A percentile compares a stretch with the other conserved stretches of the same genome.
Evolutionary conservation across 2,797 vertebrate species (phyloP).

Genomic region (Falco columbarius): DNA sequence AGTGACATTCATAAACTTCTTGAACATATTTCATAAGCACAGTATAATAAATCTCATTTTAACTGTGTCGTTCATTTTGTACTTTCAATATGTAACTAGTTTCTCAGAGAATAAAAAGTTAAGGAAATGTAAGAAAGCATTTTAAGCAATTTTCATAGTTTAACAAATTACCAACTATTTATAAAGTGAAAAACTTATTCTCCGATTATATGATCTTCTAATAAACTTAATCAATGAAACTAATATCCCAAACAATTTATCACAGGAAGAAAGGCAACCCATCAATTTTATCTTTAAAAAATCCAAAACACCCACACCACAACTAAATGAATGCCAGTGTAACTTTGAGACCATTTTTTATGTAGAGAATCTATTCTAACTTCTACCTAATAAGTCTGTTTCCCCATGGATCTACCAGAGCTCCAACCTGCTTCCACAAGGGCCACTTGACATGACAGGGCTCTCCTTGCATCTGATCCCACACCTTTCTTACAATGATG

Average conservation of each 20-base stretch:
- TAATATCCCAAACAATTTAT: neutral
- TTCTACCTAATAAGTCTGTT: neutral
- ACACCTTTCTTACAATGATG: neutral
- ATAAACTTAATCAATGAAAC: constrained; percentile 18
- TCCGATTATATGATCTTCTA: neutral
- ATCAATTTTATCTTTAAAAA: neutral
- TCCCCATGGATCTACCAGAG: neutral
- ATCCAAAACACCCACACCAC: neutral
- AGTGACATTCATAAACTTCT: neutral
- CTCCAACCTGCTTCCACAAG: neutral
- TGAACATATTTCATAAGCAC: neutral
- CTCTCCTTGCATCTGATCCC: neutral
- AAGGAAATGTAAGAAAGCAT: neutral
- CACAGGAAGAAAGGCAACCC: neutral
- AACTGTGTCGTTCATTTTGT: neutral
- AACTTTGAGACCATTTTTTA: neutral
- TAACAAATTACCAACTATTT: neutral
- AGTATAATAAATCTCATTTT: neutral
- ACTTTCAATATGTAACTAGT: neutral
- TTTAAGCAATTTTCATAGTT: neutral
- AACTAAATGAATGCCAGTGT: neutral
- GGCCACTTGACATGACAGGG: neutral
- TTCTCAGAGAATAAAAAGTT: neutral
- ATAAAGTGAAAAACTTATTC: neutral
- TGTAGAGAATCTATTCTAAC: neutral